These are phyloP conservation scores for Troides helena DNA, from an alignment of 2,888 invertebrate genomes.

Conservation along the genomic window DNA sequence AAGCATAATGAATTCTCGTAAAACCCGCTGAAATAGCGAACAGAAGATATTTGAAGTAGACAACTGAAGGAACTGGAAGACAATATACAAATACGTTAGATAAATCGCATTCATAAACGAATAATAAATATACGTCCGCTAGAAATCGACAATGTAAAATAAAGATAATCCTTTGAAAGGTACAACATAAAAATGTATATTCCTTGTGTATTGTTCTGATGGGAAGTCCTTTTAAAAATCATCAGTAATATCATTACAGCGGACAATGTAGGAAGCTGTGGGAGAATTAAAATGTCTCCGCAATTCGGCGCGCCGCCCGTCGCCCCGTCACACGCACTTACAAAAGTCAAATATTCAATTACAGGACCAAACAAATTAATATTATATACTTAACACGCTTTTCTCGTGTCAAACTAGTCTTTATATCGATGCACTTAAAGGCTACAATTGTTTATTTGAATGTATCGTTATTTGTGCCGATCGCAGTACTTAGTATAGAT, in stretches of 20 bases:
- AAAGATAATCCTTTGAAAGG: too few species aligned
- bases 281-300: constrained; percentile 51
- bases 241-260: background rate
- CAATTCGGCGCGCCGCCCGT: constrained; percentile 55
- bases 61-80: too few species aligned
- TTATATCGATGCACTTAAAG: constrained; percentile 29
- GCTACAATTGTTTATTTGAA: background rate
- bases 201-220: too few species aligned
- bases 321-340: constrained; percentile 74
- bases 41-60: too few species aligned
- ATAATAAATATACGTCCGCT: too few species aligned
- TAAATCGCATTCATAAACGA: too few species aligned
- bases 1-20: too few species aligned
- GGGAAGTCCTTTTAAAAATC: too few species aligned
- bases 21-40: too few species aligned
- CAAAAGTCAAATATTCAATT: constrained; percentile 77
- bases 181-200: too few species aligned
- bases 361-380: constrained; percentile 44
- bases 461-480: constrained; percentile 33
- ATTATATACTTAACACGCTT: constrained; percentile 13
- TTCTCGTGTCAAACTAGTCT: constrained; percentile 30
- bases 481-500: constrained; percentile 72
- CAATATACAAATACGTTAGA: too few species aligned
- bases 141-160: too few species aligned
- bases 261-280: constrained; percentile 50